Evolutionary conservation across 1,140 invertebrate species (phyloP), one percentile per base, ranked within the genome.

Genomic region (Zaprionus ghesquierei): DNA sequence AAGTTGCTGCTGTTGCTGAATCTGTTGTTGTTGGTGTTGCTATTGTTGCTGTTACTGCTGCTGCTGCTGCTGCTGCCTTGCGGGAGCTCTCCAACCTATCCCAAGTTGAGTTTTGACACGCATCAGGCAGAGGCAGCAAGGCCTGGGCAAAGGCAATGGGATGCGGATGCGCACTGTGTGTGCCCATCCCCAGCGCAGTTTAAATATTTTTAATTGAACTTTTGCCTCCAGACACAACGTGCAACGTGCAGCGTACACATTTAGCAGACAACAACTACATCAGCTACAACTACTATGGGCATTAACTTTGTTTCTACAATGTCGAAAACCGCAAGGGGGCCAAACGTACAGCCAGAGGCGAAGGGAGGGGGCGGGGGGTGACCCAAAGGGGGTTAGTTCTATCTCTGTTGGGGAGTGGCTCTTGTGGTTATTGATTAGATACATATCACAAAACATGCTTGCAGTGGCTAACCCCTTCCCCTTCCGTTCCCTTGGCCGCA

Each of bases 171-270:
- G 49, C 63, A 62, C 61, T 75, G 44, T 61, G 65, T 29, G 49
- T 49, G 41, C 69, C 53, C 74, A 56, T 55, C 62, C 62, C 53
- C 61, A 49, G 55, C 41, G 49, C 56, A 72, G 81, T 82, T 87
- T 87, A 87, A 87, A 86, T 86, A 87, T 79, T 87, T 86, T 87
- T 86, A 86, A 86, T 86, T 86, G 79, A 86, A 86, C 82, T 87
- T 77, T 86, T 82, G 78, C 82, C 75, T 78, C 49, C 77, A 72
- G 75, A 68, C 22, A 73, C 22, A 73, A 18, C 50, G 50, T 63
- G 61, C 18, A 59, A 63, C 75, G 29, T 61, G 41, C 20, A 51
- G 38, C 9, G 20, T 20, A 46, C 53, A 59, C 35, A n/a, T 41
- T n/a, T 15, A 38, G 29, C 59, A 38, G 27, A 63, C 59, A 56